These are phyloP conservation scores for Scaptomyza pallida DNA, from an alignment of 1,140 invertebrate genomes.

Conservation along the genomic window DNA sequence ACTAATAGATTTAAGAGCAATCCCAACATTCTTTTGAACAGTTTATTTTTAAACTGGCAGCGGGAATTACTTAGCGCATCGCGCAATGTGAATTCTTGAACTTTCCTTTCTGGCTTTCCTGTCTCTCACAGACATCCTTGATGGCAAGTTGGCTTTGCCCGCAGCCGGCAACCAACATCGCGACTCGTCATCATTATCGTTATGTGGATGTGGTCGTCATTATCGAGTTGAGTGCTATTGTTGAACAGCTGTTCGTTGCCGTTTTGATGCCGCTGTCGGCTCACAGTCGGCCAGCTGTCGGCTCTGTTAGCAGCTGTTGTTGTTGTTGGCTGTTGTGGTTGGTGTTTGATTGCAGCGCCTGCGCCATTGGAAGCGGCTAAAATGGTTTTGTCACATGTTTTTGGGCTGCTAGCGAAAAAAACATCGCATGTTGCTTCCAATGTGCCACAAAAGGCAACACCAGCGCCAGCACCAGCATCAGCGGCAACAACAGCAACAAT, in stretches of 20 bases:
- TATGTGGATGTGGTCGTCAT: constrained; percentile 1
- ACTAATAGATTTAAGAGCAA: no score
- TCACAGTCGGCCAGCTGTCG: constrained; percentile 50
- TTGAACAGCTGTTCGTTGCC: constrained; percentile 68
- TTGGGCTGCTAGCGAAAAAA: constrained; percentile 9
- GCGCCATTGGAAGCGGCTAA: constrained; percentile 63
- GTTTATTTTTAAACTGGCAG: no score
- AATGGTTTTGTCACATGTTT: constrained; percentile 66
- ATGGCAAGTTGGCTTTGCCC: background rate
- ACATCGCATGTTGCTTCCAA: constrained; percentile 64
- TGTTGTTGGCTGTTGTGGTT: constrained; percentile 38
- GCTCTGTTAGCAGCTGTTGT: constrained; percentile 47
- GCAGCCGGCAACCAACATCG: constrained; percentile 19
- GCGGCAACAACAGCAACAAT: constrained; percentile 19
- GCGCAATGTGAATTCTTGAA: background rate
- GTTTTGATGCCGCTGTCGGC: constrained; percentile 25
- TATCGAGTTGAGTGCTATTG: constrained; percentile 5
- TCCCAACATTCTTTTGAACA: no score
- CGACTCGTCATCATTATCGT: constrained; percentile 1
- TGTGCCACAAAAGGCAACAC: constrained; percentile 67
- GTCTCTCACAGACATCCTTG: constrained; percentile 1
- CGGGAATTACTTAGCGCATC: no score
- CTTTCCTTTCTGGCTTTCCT: background rate
- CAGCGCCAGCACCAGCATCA: constrained; percentile 12
- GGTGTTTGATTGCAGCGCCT: constrained; percentile 41